These are phyloP conservation scores for Phoenoteleia sp. DNA, from an alignment of 2,888 invertebrate species.

Conservation along the genomic window DNA sequence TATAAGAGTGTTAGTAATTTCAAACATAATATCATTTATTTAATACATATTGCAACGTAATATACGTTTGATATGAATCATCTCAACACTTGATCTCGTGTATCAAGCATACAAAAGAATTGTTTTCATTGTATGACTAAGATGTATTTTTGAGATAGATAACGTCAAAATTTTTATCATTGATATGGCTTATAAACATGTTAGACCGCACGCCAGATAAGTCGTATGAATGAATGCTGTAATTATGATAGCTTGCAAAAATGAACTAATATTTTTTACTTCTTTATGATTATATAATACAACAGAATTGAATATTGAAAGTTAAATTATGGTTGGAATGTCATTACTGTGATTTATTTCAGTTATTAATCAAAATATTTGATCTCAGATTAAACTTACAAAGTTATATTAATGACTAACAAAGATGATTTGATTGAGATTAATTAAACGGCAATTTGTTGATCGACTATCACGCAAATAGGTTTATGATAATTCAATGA, in stretches of 20 bases:
- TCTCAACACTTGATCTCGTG: neutral
- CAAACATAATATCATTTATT: too few relatives aligned
- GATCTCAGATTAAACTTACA: constrained; percentile 3
- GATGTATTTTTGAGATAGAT: neutral
- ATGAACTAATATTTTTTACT: too few relatives aligned
- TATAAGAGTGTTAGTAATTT: too few relatives aligned
- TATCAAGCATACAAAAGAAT: neutral
- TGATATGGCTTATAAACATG: neutral
- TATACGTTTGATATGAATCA: neutral
- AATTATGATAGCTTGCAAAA: neutral
- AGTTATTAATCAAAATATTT: constrained; percentile 12
- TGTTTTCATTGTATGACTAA: neutral
- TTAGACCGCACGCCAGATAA: neutral
- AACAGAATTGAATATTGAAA: too few relatives aligned
- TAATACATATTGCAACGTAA: too few relatives aligned
- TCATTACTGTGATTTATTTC: constrained; percentile 23
- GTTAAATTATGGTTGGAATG: neutral
- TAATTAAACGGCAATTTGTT: constrained; percentile 40
- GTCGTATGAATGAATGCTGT: neutral
- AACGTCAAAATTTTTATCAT: neutral
- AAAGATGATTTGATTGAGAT: constrained; percentile 24
- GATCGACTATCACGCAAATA: constrained; percentile 10
- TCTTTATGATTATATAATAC: too few relatives aligned
- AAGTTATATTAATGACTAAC: constrained; percentile 5
- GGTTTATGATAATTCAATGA: constrained; percentile 42